phyloP scores from a whole-genome alignment of 2,888 invertebrate genomes.

The Dioctria linearis region DNA sequence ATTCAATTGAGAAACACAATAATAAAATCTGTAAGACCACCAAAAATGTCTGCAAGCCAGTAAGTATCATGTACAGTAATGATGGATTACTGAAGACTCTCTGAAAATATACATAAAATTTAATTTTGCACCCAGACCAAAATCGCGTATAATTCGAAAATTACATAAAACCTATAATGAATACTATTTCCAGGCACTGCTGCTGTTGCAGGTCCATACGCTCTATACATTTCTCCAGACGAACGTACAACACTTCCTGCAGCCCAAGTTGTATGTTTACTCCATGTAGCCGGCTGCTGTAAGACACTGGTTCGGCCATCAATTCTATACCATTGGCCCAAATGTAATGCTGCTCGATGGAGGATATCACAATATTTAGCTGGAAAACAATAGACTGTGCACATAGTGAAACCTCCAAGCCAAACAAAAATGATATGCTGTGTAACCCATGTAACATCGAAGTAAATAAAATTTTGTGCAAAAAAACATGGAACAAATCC shows the following conservation, averaged over 20 bases:
- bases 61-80: slow-evolving; percentile 79
- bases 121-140: no score
- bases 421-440: slow-evolving; percentile 90
- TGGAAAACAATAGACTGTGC: slow-evolving; percentile 78
- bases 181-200: slow-evolving; percentile 89
- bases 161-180: slow-evolving; percentile 90
- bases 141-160: slow-evolving; percentile 66
- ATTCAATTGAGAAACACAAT: slow-evolving; percentile 85
- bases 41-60: slow-evolving; percentile 80
- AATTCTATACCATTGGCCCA: slow-evolving; percentile 75
- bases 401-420: slow-evolving; percentile 86
- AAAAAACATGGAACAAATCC: slow-evolving; percentile 92
- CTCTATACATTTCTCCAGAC: slow-evolving; percentile 81
- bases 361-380: slow-evolving; percentile 87
- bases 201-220: slow-evolving; percentile 85
- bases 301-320: slow-evolving; percentile 61
- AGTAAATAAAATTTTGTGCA: slow-evolving; percentile 83
- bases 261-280: slow-evolving; percentile 78
- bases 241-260: slow-evolving; percentile 83
- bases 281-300: slow-evolving; percentile 71
- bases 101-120: slow-evolving; percentile 73
- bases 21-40: slow-evolving; percentile 85
- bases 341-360: slow-evolving; percentile 90
- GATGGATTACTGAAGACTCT: slow-evolving; percentile 90
- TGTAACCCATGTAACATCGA: slow-evolving; percentile 86